Evolutionary conservation across 2,888 invertebrate genomes (phyloP).

Genomic region (Vanessa cardui): DNA sequence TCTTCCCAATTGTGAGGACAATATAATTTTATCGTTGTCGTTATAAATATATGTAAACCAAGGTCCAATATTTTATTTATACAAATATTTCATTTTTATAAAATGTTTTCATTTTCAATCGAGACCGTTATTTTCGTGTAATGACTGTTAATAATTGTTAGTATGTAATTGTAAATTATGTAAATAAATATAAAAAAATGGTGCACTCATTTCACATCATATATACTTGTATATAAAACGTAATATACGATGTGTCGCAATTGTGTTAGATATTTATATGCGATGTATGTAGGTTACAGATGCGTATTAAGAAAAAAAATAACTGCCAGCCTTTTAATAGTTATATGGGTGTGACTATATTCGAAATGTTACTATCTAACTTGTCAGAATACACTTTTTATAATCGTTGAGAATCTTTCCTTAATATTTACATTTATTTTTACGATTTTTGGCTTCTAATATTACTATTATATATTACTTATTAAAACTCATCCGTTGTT

Average conservation of each 20-base stretch:
- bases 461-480: not conserved
- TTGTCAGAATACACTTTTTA: conserved; percentile 10
- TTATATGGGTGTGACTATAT: conserved; percentile 20
- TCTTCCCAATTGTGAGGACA: conserved; percentile 10
- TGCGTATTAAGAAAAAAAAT: conserved; percentile 27
- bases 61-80: conserved; percentile 59
- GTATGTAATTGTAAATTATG: conserved; percentile 72
- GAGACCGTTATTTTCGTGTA: conserved; percentile 39
- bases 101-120: conserved; percentile 42
- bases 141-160: conserved; percentile 75
- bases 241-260: conserved; percentile 35
- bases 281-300: conserved; percentile 35
- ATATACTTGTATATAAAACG: conserved; percentile 52
- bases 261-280: conserved; percentile 41
- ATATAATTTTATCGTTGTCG: conserved; percentile 11
- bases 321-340: conserved; percentile 37
- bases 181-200: conserved; percentile 68
- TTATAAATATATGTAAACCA: conserved; percentile 41
- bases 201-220: conserved; percentile 70
- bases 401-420: conserved; percentile 2
- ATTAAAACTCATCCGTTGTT: not conserved
- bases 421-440: not conserved
- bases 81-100: conserved; percentile 40
- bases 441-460: not conserved
- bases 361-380: conserved; percentile 22